Base-by-base conservation (phyloP, 2,888 invertebrate genomes). In the Caenorhabditis becei region DNA sequence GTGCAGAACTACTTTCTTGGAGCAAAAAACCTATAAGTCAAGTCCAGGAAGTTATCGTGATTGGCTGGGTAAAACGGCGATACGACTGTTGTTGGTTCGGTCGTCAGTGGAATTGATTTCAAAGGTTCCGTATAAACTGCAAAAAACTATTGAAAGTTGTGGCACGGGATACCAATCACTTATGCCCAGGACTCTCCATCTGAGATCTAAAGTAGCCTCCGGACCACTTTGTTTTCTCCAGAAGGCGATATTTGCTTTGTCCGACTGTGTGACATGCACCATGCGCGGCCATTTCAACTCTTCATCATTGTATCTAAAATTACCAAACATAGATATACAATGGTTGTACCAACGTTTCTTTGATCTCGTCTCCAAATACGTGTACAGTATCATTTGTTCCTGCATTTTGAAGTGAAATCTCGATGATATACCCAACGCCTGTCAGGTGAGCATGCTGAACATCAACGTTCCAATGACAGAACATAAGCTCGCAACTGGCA, bases 401-500 rank as follows among this genome's bases (percentile, higher is more conserved):
- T 3, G 2, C 41, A 10, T 16, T 14, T 10, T 41, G 5, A 10
- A 41, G 10, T 11, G 41, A 41, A 10, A 41, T 3, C 16, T 41
- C 16, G 10, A 41, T 14, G 16, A 11, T 3, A 41, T 41, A 41
- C 5, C 3, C 7, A 16, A 10, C 14, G 41, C 3, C 3, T 10
- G 2, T 14, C 14, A 10, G 14, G 14, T 10, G 5, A 16, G 41
- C 16, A 41, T 41, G 7, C 41, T 3, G 2, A 41, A 41, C 14
- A 10, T 41, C 10, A 14, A 14, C 41, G 16, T 41, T 28, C 63
- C 63, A 63, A 7, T 32, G 20, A 35, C 63, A 63, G 20, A 51
- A 63, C 32, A 63, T 63, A 10, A 51, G 8, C 0, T 63, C 49
- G 11, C 63, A 63, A 18, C 44, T 24, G 24, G 59, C 41, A 14